These are phyloP conservation scores for Eptesicus fuscus DNA, from an alignment of 2,113 vertebrate species.

Conservation along the genomic window DNA sequence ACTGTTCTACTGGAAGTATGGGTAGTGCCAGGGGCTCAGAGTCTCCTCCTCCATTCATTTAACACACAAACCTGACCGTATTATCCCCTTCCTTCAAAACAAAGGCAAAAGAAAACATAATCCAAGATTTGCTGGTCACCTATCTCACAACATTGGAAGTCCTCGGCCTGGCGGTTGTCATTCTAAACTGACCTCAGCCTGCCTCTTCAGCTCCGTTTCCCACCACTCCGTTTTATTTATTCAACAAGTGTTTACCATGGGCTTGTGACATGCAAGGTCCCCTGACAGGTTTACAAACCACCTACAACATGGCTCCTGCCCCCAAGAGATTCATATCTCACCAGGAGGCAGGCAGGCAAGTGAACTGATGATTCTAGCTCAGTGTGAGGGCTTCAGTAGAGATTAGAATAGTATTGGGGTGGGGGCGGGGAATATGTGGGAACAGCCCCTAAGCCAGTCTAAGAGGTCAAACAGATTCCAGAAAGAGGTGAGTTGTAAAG, in stretches of 20 bases:
- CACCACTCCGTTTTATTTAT: not conserved
- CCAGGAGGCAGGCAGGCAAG: not conserved
- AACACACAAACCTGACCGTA: not conserved
- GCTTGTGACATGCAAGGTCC: not conserved
- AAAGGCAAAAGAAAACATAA: not conserved
- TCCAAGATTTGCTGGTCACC: not conserved
- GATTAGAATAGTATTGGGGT: not conserved
- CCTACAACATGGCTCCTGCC: not conserved
- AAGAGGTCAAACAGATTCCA: not conserved
- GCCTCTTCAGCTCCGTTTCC: not conserved
- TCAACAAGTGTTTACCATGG: not conserved
- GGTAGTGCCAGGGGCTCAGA: not conserved
- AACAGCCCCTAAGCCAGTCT: not conserved
- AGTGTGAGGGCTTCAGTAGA: not conserved
- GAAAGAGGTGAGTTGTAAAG: not conserved
- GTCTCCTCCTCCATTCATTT: not conserved
- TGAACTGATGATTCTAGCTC: not conserved
- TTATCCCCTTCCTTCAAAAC: not conserved
- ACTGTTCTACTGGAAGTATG: not conserved
- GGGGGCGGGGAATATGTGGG: rapidly evolving
- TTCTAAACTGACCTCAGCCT: not conserved
- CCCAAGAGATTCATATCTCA: not conserved
- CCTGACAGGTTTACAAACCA: not conserved
- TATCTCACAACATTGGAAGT: not conserved
- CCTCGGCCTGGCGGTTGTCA: not conserved